phyloP scores from a whole-genome alignment of 2,888 invertebrate species.

The Machimus atricapillus region DNA sequence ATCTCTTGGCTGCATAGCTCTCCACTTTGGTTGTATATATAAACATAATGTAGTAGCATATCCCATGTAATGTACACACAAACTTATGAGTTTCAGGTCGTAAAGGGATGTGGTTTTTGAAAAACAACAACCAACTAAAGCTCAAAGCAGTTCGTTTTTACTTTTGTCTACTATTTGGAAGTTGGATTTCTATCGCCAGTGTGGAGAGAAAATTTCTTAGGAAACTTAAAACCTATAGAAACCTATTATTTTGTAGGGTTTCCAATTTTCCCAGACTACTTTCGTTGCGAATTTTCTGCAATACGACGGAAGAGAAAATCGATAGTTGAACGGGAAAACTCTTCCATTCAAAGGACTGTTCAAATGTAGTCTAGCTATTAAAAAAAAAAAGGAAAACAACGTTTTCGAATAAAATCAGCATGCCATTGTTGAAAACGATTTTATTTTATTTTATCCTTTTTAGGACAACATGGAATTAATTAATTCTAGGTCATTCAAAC shows the following conservation, averaged over 20 bases:
- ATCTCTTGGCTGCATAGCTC: background rate
- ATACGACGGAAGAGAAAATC: slow-evolving; percentile 2
- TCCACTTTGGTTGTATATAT: background rate
- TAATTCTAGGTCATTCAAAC: background rate
- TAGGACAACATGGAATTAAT: background rate
- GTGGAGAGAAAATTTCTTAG: background rate
- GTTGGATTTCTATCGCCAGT: background rate
- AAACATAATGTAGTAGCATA: background rate
- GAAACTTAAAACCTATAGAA: background rate
- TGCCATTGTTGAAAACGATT: background rate
- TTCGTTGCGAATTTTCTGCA: background rate
- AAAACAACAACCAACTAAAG: background rate
- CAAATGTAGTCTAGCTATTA: background rate
- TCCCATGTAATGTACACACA: background rate
- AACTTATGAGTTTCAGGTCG: background rate
- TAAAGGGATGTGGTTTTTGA: background rate
- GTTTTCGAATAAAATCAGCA: background rate
- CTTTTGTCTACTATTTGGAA: background rate
- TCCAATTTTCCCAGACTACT: background rate
- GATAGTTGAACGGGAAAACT: background rate
- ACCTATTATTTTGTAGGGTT: background rate
- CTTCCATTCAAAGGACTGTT: background rate
- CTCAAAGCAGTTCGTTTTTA: background rate
- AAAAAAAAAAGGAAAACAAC: background rate
- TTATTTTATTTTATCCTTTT: background rate